These are phyloP conservation scores for Strigops habroptila DNA, from an alignment of 2,113 vertebrate species.

Conservation along the genomic window DNA sequence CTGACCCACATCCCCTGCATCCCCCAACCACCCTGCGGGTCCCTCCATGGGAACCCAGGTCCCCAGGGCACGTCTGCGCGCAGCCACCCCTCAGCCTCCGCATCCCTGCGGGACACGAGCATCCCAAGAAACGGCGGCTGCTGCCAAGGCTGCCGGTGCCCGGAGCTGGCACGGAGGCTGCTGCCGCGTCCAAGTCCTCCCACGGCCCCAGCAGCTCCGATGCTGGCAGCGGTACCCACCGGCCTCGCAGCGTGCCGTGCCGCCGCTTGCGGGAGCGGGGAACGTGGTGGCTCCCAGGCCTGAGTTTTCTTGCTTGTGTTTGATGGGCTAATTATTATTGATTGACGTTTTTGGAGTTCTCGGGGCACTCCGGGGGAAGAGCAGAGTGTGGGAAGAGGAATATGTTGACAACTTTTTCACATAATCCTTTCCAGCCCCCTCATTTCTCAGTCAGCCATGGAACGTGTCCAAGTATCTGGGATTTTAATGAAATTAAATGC, in stretches of 20 bases:
- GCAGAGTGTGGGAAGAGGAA: conserved; percentile 59
- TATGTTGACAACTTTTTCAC: conserved; percentile 64
- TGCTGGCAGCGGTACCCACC: neutral
- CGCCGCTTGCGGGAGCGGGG: accelerated
- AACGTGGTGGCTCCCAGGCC: accelerated
- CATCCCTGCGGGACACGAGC: accelerated
- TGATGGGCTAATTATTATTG: conserved; percentile 46
- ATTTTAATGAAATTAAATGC: conserved; percentile 53
- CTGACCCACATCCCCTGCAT: accelerated
- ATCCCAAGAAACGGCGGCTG: neutral
- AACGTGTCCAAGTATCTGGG: conserved; percentile 26
- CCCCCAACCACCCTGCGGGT: accelerated
- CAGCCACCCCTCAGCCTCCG: neutral
- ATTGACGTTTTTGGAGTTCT: conserved; percentile 44
- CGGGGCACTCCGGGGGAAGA: neutral
- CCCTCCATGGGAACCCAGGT: accelerated
- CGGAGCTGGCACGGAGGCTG: neutral
- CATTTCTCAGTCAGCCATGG: conserved; percentile 48
- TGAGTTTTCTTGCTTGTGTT: neutral
- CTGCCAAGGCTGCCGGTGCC: neutral
- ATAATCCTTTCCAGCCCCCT: conserved; percentile 58
- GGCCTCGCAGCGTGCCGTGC: accelerated
- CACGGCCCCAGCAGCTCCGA: neutral
- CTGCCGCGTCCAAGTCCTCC: neutral
- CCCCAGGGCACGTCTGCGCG: accelerated